A percentile compares a stretch with the other conserved stretches of the same genome.
Evolutionary conservation across 2,797 vertebrate species (phyloP).

Genomic region (Rhinoraja longicauda): DNA sequence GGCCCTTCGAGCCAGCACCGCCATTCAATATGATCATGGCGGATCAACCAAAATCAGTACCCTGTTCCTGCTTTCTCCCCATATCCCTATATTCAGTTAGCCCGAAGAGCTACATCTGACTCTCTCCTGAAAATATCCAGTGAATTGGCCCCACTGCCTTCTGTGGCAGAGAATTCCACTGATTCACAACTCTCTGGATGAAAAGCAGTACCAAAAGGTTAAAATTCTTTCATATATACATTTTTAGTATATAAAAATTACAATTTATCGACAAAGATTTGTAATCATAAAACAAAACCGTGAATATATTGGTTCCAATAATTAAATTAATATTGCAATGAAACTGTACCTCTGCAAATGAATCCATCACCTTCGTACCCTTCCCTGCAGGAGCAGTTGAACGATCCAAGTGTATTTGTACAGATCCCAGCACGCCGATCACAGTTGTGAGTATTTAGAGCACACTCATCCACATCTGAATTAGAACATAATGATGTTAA

Average conservation of each 20-base stretch:
- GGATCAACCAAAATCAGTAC: too few relatives aligned
- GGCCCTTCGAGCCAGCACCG: too few relatives aligned
- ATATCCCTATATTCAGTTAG: too few relatives aligned
- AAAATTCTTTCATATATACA: not conserved
- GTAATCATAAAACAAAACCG: not conserved
- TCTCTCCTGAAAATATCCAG: too few relatives aligned
- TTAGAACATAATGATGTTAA: not conserved
- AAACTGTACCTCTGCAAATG: slow-evolving; percentile 10
- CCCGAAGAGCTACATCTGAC: too few relatives aligned
- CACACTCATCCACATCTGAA: slow-evolving; percentile 32
- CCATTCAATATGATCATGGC: too few relatives aligned
- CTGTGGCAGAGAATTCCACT: too few relatives aligned
- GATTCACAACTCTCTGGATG: too few relatives aligned
- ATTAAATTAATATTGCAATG: not conserved
- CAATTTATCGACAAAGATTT: not conserved
- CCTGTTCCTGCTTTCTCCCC: too few relatives aligned
- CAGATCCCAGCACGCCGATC: not conserved
- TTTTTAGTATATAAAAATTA: not conserved
- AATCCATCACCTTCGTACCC: slow-evolving; percentile 26
- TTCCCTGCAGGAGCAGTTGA: slow-evolving; percentile 4
- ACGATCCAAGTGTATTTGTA: not conserved
- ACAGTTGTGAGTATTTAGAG: not conserved
- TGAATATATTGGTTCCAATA: not conserved
- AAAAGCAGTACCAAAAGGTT: not conserved
- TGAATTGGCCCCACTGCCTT: too few relatives aligned